Conservation (phyloP, 2,113 vertebrate genomes). For the Epinephelus cyanopodus region DNA sequence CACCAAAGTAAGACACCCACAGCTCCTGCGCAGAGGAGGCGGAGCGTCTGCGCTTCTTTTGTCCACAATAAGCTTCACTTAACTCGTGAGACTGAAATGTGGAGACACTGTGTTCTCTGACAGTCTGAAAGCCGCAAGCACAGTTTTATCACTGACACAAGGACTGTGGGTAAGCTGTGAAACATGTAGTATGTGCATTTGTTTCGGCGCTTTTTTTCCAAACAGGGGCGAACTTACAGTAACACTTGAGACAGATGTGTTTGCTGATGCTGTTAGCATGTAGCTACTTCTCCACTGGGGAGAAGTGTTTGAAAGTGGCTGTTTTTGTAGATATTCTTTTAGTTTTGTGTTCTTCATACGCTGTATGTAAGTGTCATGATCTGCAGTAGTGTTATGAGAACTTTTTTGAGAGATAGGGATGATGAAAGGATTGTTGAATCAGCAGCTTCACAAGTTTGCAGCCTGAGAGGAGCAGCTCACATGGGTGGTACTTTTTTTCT, state of each 20-base stretch:
- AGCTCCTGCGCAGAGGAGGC: neutral
- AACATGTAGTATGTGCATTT: neutral
- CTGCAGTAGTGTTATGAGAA: neutral
- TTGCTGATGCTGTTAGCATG: neutral
- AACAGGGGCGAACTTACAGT: neutral
- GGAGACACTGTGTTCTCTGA: rapidly evolving
- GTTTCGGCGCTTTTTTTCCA: neutral
- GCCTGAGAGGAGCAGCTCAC: neutral
- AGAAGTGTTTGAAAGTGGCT: no score
- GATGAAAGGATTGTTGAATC: neutral
- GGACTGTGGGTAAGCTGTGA: neutral
- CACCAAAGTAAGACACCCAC: neutral
- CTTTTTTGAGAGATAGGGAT: no score
- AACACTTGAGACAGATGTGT: neutral
- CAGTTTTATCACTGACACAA: neutral
- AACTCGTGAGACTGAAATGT: rapidly evolving
- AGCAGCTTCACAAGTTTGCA: neutral
- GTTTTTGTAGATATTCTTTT: neutral
- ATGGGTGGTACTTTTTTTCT: neutral
- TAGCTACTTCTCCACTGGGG: neutral
- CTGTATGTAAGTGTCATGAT: neutral
- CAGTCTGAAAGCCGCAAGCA: neutral
- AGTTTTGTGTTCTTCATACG: neutral
- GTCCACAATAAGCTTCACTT: neutral
- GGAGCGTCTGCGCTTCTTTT: neutral